Percentiles rank a stretch among this genome's conserved stretches.
These are phyloP conservation scores for Rhinopomastus cyanomelas DNA, from an alignment of 2,113 vertebrate genomes.

Conservation along the genomic window DNA sequence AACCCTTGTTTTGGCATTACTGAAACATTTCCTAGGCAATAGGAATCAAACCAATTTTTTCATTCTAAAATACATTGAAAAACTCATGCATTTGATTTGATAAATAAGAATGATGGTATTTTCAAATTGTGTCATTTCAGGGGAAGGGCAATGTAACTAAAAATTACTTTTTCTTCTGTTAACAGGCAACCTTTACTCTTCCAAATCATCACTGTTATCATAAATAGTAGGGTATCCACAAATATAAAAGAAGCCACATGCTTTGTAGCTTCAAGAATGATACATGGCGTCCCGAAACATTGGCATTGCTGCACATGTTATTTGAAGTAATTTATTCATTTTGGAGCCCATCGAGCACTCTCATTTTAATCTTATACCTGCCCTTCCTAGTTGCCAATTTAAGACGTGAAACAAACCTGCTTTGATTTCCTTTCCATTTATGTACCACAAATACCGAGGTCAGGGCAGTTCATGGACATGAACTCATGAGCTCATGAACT, in stretches of 20 bases:
- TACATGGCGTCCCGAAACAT: neutral
- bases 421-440: constrained; percentile 43
- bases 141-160: neutral
- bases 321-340: constrained; percentile 52
- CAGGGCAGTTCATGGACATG: constrained; percentile 25
- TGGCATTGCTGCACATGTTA: neutral
- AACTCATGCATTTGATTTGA: neutral
- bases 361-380: constrained; percentile 21
- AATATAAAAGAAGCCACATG: neutral
- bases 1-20: neutral
- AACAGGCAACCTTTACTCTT: neutral
- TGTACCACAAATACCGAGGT: constrained; percentile 15
- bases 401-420: constrained; percentile 14
- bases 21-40: neutral
- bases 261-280: constrained; percentile 3
- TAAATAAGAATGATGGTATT: neutral
- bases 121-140: neutral
- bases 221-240: neutral
- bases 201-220: neutral
- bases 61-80: neutral
- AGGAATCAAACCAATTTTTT: neutral
- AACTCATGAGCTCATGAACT: constrained; percentile 64
- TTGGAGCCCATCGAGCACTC: constrained; percentile 16
- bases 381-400: constrained; percentile 37
- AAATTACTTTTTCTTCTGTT: neutral